These are phyloP conservation scores for Protobothrops flavoviridis DNA, from an alignment of 2,113 vertebrate species.

Conservation along the genomic window DNA sequence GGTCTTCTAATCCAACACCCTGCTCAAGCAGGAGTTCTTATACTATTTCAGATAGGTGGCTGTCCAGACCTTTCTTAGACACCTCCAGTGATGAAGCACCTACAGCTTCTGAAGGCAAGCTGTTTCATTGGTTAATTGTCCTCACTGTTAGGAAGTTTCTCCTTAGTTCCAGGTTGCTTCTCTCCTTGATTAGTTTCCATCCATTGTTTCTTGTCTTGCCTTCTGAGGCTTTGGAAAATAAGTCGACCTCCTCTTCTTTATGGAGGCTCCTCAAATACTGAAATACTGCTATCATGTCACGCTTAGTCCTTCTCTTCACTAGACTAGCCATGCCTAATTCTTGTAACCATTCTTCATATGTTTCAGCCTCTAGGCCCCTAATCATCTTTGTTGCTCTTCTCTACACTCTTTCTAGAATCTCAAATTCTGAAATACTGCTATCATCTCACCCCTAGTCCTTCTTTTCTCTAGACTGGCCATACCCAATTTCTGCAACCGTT, in stretches of 20 bases:
- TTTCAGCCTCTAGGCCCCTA: neutral
- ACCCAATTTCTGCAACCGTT: neutral
- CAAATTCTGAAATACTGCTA: neutral
- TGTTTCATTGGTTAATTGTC: too few species aligned
- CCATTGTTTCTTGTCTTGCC: neutral
- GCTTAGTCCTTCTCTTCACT: neutral
- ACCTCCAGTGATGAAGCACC: too few species aligned
- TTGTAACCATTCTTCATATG: neutral
- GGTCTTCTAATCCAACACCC: too few species aligned
- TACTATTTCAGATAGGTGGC: too few species aligned
- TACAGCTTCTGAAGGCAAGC: too few species aligned
- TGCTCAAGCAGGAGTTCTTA: too few species aligned
- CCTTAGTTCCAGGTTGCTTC: neutral
- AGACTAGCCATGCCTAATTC: neutral
- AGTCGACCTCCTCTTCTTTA: neutral
- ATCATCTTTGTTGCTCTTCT: neutral
- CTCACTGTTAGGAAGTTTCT: neutral
- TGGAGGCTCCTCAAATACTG: neutral
- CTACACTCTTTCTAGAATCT: neutral
- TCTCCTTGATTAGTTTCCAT: neutral
- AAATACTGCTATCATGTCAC: neutral
- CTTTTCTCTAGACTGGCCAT: neutral
- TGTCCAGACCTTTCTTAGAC: too few species aligned
- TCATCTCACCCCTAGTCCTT: neutral
- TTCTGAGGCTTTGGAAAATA: neutral